Evolutionary conservation across 2,888 invertebrate genomes (phyloP).

Genomic region (Drosophila setosimentum): DNA sequence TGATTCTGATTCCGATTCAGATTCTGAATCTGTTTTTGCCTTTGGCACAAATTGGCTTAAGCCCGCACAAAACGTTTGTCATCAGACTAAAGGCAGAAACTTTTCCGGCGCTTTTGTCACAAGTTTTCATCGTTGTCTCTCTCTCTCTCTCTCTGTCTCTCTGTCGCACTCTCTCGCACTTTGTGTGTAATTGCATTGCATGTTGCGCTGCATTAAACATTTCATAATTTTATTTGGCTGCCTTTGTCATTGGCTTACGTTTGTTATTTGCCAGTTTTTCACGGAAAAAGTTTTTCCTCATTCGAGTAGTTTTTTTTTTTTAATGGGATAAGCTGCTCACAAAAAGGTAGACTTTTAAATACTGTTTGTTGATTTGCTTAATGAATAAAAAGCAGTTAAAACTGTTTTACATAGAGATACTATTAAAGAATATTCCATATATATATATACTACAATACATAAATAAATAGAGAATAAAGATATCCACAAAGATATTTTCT

Average conservation of each 20-base stretch:
- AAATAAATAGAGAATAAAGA: too few relatives aligned
- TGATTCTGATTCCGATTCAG: conserved; percentile 14
- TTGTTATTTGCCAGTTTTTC: conserved; percentile 53
- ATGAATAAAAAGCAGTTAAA: neutral
- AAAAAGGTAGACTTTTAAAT: neutral
- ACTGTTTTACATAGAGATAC: neutral
- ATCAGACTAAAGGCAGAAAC: conserved; percentile 61
- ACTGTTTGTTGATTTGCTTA: neutral
- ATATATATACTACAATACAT: too few relatives aligned
- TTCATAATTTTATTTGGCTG: conserved; percentile 64
- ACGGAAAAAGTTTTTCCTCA: conserved; percentile 47
- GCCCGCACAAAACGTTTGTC: conserved; percentile 73
- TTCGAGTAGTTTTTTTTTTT: conserved; percentile 21
- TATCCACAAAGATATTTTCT: neutral
- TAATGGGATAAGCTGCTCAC: conserved; percentile 23
- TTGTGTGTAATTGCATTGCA: conserved; percentile 65
- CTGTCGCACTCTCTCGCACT: neutral
- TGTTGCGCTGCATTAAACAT: conserved; percentile 77
- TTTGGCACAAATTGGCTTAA: conserved; percentile 76
- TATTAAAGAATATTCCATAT: too few relatives aligned
- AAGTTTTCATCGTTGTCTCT: conserved; percentile 49
- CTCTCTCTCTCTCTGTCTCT: neutral
- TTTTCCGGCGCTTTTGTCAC: conserved; percentile 71
- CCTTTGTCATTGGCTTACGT: conserved; percentile 64
- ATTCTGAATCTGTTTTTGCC: conserved; percentile 25